phyloP scores from a whole-genome alignment of 35 echinoderm and acorn worm species.

The Apostichopus japonicus region DNA sequence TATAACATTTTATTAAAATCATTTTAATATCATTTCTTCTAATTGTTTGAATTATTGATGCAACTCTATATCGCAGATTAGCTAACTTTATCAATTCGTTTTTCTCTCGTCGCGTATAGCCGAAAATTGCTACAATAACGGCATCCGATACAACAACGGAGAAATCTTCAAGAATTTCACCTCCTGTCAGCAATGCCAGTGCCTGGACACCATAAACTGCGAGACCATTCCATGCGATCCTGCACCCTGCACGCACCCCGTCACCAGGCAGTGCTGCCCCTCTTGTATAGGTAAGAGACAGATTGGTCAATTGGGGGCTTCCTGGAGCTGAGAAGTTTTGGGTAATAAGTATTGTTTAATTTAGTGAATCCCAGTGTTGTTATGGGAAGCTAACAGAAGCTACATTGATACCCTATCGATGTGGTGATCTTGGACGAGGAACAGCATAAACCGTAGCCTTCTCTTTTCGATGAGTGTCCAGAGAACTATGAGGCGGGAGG shows the following conservation, averaged over 20 bases:
- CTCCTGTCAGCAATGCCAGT: slow-evolving; percentile 28
- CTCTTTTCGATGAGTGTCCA: too few species aligned
- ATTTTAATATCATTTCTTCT: too few species aligned
- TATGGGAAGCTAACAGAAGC: too few species aligned
- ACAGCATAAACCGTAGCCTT: too few species aligned
- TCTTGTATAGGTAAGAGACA: slow-evolving; percentile 26
- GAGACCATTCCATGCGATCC: not conserved
- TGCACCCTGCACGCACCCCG: not conserved
- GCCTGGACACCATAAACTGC: not conserved
- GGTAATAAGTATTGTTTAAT: too few species aligned
- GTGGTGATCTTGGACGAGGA: too few species aligned
- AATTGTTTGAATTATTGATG: too few species aligned
- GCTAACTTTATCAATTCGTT: not conserved
- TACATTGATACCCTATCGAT: too few species aligned
- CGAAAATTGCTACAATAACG: not conserved
- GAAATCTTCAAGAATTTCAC: slow-evolving; percentile 21
- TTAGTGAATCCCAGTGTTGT: too few species aligned
- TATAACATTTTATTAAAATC: too few species aligned
- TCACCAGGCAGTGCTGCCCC: not conserved
- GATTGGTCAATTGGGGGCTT: not conserved
- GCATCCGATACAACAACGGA: slow-evolving; percentile 5
- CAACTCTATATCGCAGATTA: too few species aligned
- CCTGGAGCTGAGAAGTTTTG: not conserved
- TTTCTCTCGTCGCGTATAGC: not conserved
- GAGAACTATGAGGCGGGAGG: too few species aligned